Base-by-base conservation (phyloP, 2,113 vertebrate genomes). In the Aegotheles bennettii region DNA sequence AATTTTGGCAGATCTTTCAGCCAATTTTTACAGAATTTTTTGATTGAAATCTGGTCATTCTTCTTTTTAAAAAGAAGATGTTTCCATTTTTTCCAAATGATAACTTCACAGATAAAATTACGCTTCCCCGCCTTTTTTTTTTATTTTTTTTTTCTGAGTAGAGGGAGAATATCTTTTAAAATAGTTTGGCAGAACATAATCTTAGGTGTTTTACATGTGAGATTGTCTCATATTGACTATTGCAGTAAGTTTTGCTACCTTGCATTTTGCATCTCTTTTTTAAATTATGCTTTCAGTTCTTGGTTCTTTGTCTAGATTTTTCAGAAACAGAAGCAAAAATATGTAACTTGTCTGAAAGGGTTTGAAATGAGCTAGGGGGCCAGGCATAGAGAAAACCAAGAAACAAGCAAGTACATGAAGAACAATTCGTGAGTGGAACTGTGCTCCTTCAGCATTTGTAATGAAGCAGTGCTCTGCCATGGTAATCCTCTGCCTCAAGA, bases 261-360 rank as follows among this genome's bases (percentile, higher is more conserved):
- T 57, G 29, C 8, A 20, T 83, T 87, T 90, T 94, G 35, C 29
- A 42, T 61, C 31, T 83, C 1, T 76, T 61, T 71, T 84, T 79
- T 71, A 2, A 83, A 13, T 77, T 76, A n/a, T 8, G 2, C 43
- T 92, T 88, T 83, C 20, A 50, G 1, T 80, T 75, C 19, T 53
- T 73, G 10, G 11, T 89, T 76, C 51, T 81, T 92, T 59, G 24
- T 84, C 31, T 73, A 36, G 18, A 51, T 70, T 92, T 97, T 92
- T 92, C 50, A 81, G 63, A 79, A 92, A 36, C 14, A 78, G 40
- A 35, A 59, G 26, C 21, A 74, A 65, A 84, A 88, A 13, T 36
- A 26, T 3, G 2, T 70, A 36, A n/a, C 24, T 42, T 87, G 3
- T 69, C 13, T 65, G 33, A 10, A 26, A 75, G 24, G 42, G 13